Evolutionary conservation across 2,113 vertebrate genomes (phyloP), one percentile per base, ranked within the genome.

Genomic region (Alces alces): DNA sequence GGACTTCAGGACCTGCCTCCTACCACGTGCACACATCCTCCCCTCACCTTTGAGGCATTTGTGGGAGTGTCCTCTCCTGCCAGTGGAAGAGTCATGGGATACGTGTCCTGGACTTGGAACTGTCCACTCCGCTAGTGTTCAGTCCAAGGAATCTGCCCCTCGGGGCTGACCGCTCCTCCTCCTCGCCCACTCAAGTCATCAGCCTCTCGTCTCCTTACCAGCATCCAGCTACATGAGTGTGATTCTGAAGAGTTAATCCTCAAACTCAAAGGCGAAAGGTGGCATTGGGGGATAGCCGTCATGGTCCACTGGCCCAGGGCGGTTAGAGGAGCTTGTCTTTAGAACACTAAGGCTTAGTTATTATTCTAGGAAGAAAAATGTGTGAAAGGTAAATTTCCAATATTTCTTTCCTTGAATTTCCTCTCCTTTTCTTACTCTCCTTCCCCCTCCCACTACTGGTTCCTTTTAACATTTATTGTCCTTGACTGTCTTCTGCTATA

Each of bases 361-460:
- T 36, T 57, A 12, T 80, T 96, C 17, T 36, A 73, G 27, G 21
- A 95, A 92, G 23, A 14, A 94, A 95, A 43, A 89, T n/a, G 12
- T 12, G 2, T 79, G n/a, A 58, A 78, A 82, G 4, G 28, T 76
- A 89, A 17, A 13, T 43, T 89, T 89, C 19, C 30, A 73, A 13
- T 15, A 13, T 64, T 86, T 91, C 10, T 70, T 73, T 93, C 16
- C 30, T 86, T 54, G 19, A 89, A 52, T 95, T 45, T 64, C 7
- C 36, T 86, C 6, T 23, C 3, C 5, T 66, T 47, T 73, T 30
- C 2, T 50, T 54, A 19, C 5, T 79, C 8, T 79, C 7, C 9
- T 47, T 30, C 15, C 1, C 21, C 13, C 7, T 57, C 17, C 28
- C 2, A 43, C 28, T 47, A 55, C 30, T 61, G 25, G 3, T 82